Base-by-base conservation (phyloP, 1,140 invertebrate species). In the Drosophila rhopaloa region DNA sequence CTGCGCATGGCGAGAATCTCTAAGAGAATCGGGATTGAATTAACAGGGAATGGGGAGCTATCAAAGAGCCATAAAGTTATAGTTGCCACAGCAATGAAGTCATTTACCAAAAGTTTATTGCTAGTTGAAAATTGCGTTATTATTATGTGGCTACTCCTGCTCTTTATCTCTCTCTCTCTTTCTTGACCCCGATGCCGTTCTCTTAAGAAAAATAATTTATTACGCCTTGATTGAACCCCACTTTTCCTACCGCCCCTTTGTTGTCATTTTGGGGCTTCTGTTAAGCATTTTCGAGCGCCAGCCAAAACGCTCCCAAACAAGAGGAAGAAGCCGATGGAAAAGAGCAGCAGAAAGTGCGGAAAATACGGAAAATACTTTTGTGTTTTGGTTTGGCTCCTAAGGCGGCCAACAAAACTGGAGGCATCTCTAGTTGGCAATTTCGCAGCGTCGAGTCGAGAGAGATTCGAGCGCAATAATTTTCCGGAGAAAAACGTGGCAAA, bases 371-470 rank as follows among this genome's bases (percentile, higher is more conserved):
- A 62, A 66, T 58, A 43, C 51, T 65, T 56, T 55, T 76, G 41
- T 75, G 16, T 58, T 70, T 51, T 76, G 73, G 71, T 70, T 51
- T 76, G 73, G 71, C 68, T 75, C 68, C 71, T 75, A 63, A 75
- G 71, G 71, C 51, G 47, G 53, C 59, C 58, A 51, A 24, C 70
- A 27, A 35, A 68, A 47, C 51, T 70, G 67, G 67, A 71, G 73
- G 73, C 73, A 76, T 66, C 61, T 65, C 73, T 76, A 76, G 73
- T 76, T 76, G 73, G 72, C 61, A 76, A 76, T 53, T 76, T 53
- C 73, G 54, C 73, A 76, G 73, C 73, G 73, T 48, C 60, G 73
- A 58, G 73, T 75, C 72, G 72, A 75, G 73, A 76, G 73, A 76
- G 73, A 75, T 71, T 71, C 37, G 44, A 71, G 67, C 67, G 67